A percentile compares a stretch with the other conserved stretches of the same genome.
Evolutionary conservation across 1,140 invertebrate species (phyloP).

Genomic region (Phymorhynchus buccinoides): DNA sequence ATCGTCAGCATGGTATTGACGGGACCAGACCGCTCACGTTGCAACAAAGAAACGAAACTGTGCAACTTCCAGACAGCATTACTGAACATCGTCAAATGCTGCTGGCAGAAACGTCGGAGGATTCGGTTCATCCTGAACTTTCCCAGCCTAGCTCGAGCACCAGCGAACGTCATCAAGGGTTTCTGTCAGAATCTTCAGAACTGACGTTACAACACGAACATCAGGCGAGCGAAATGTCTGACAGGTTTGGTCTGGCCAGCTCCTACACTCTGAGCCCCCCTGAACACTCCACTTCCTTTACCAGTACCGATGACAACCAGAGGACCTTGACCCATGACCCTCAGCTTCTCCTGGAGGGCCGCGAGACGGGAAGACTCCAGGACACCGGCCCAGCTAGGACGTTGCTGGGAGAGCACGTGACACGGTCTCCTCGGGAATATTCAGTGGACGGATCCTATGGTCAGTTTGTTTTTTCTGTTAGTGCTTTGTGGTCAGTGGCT

Average conservation of each 20-base stretch:
- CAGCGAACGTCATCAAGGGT: not conserved
- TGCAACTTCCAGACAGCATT: no score
- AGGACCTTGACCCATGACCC: not conserved
- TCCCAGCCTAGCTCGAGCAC: not conserved
- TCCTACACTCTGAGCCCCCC: not conserved
- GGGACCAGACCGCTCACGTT: no score
- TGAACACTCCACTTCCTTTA: not conserved
- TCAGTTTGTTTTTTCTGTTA: not conserved
- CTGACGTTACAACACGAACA: not conserved
- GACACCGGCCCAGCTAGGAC: not conserved
- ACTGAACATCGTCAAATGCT: no score
- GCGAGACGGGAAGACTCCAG: not conserved
- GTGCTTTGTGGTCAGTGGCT: not conserved
- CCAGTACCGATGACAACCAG: not conserved
- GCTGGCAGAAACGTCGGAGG: no score
- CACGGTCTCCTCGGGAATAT: not conserved
- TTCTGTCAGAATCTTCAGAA: not conserved
- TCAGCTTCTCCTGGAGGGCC: not conserved
- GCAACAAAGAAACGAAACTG: no score
- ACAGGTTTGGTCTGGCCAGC: not conserved
- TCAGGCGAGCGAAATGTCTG: not conserved
- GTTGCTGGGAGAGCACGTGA: not conserved
- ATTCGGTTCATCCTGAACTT: no score
- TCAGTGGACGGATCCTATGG: slow-evolving; percentile 12
- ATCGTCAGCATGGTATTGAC: no score